phyloP scores from a whole-genome alignment of 2,797 vertebrate species.

The Cynopterus sphinx region DNA sequence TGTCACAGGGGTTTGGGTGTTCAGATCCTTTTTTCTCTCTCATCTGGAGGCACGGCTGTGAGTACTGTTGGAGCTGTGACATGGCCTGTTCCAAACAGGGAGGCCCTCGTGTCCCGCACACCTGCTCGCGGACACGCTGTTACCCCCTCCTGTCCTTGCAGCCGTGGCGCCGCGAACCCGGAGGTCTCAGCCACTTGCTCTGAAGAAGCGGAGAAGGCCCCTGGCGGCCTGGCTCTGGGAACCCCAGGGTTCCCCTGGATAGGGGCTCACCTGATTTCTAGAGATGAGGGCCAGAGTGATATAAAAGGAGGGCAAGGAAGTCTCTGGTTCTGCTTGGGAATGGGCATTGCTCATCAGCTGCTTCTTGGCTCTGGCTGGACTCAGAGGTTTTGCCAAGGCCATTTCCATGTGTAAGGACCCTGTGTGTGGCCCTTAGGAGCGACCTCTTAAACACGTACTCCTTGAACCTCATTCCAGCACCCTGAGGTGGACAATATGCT shows the following conservation, averaged over 20 bases:
- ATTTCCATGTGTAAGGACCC: neutral
- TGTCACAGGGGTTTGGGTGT: conserved; percentile 52
- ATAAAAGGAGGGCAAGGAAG: neutral
- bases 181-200: neutral
- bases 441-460: rapidly evolving
- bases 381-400: neutral
- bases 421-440: neutral
- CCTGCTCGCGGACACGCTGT: neutral
- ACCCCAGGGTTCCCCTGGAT: neutral
- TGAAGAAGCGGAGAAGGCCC: neutral
- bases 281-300: neutral
- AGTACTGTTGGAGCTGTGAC: neutral
- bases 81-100: neutral
- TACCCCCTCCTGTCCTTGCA: neutral
- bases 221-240: neutral
- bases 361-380: neutral
- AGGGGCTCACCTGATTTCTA: neutral
- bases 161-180: neutral
- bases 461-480: neutral
- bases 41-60: neutral
- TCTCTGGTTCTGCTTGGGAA: neutral
- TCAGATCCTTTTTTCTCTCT: neutral
- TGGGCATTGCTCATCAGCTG: neutral
- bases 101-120: rapidly evolving
- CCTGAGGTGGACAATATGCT: neutral